Base-by-base conservation (phyloP, 2,113 vertebrate species). In the Hemiprocne comata region DNA sequence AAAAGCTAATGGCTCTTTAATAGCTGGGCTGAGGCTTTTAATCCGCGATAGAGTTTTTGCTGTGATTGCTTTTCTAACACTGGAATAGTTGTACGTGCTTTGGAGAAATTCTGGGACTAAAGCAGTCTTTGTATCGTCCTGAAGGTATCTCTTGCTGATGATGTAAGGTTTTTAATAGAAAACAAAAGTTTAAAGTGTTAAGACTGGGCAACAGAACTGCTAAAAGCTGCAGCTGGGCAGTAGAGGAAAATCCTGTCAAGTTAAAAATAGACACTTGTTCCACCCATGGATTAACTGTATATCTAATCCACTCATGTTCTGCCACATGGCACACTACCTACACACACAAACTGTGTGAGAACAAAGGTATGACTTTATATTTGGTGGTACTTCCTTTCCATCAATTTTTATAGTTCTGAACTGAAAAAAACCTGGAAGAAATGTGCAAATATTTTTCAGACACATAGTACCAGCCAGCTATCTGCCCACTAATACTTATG, bases 261-360 rank as follows among this genome's bases (percentile, higher is more conserved):
- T 87, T 96, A 89, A 96, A 95, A 95, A 96, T 94, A 97, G 95
- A 87, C 89, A 79, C 90, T 75, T 87, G 72, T 86, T 94, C 93
- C 73, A 80, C 65, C 12, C 11, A 0, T 83, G 81, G 97, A 96
- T 97, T 97, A 96, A 87, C 73, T 79, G 92, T 74, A 10, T 78
- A 71, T 67, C 64, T 97, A 97, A 97, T 97, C 94, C 88, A 91
- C 88, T 93, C 57, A 23, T 76, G 80, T 89, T 94, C 57, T 96
- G 71, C 77, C 89, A 84, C 91, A 77, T 73, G 94, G 53, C 29
- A n/a, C 51, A 24, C 87, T 85, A 64, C 62, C 33, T 82, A 53
- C 72, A 82, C 36, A 73, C 44, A 73, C 33, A 44, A 61, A 58
- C 18, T 34, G 25, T 25, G 8, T 19, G 40, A 91, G 57, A 72